Evolutionary conservation across 1,140 invertebrate species (phyloP).

Genomic region (Kradibia gibbosae): DNA sequence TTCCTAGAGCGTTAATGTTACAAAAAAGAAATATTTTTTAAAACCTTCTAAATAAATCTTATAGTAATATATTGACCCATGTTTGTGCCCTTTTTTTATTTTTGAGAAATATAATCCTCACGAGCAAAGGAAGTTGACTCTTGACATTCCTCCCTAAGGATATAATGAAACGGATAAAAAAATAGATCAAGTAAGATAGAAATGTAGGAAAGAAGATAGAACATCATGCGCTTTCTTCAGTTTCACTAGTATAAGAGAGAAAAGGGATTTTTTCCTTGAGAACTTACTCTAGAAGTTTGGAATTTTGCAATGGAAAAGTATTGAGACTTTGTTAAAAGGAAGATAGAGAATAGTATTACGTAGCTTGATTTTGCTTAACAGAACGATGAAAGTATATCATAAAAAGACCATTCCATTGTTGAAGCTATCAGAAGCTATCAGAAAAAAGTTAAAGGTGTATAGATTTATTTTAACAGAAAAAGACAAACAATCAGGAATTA

Average conservation of each 20-base stretch:
- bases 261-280: conserved; percentile 15
- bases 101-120: not conserved
- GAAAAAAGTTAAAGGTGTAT: too few species aligned
- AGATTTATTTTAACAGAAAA: too few species aligned
- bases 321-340: not conserved
- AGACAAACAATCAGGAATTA: too few species aligned
- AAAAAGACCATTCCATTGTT: not conserved
- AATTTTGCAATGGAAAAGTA: not conserved
- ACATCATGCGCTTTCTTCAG: not conserved
- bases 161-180: not conserved
- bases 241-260: not conserved
- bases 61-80: conserved; percentile 23
- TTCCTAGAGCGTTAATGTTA: too few species aligned
- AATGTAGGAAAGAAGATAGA: not conserved
- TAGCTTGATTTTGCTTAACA: conserved; percentile 11
- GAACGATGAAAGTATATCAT: conserved; percentile 35
- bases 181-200: too few species aligned
- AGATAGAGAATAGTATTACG: not conserved
- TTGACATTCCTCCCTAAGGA: conserved; percentile 46
- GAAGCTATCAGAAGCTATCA: too few species aligned
- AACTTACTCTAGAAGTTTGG: not conserved
- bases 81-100: not conserved
- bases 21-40: not conserved
- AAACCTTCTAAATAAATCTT: conserved; percentile 33
- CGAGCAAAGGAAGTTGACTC: conserved; percentile 36